Conservation (phyloP, 2,113 vertebrate genomes). For the Atherinomorus stipes region DNA sequence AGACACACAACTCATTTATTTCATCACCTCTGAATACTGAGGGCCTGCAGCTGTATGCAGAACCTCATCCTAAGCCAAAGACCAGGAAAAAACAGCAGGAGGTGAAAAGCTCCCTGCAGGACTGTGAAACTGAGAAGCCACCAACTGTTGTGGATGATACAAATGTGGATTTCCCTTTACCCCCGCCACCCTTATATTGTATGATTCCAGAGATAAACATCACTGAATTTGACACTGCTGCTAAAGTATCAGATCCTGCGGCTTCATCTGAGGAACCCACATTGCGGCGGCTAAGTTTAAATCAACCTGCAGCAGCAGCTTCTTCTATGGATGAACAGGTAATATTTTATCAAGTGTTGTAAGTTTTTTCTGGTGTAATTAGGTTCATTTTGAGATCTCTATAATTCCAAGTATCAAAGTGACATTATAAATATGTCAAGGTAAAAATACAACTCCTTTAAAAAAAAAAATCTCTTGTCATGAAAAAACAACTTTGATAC, state of each 20-base stretch:
- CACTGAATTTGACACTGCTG: not conserved
- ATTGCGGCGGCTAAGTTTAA: not conserved
- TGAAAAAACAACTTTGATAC: too few relatives aligned
- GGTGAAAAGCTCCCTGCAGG: not conserved
- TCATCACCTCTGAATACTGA: not conserved
- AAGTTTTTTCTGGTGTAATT: too few relatives aligned
- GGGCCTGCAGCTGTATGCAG: not conserved
- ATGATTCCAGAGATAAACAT: slow-evolving; percentile 60
- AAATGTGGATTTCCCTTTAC: slow-evolving; percentile 32
- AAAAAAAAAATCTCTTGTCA: too few relatives aligned
- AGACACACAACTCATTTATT: not conserved
- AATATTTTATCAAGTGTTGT: not conserved
- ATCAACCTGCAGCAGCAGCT: not conserved
- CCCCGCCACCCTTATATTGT: slow-evolving; percentile 61
- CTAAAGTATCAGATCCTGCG: not conserved
- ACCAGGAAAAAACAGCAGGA: not conserved
- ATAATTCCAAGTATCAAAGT: too few relatives aligned
- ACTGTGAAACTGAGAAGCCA: not conserved
- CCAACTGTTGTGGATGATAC: not conserved
- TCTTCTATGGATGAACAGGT: slow-evolving; percentile 22
- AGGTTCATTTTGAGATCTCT: too few relatives aligned
- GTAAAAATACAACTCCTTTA: too few relatives aligned
- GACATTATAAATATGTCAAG: too few relatives aligned
- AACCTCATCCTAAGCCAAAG: slow-evolving; percentile 18
- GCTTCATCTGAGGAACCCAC: not conserved